A percentile compares a stretch with the other conserved stretches of the same genome.
Evolutionary conservation across 2,888 invertebrate species (phyloP).

Genomic region (Melanotus villosus): DNA sequence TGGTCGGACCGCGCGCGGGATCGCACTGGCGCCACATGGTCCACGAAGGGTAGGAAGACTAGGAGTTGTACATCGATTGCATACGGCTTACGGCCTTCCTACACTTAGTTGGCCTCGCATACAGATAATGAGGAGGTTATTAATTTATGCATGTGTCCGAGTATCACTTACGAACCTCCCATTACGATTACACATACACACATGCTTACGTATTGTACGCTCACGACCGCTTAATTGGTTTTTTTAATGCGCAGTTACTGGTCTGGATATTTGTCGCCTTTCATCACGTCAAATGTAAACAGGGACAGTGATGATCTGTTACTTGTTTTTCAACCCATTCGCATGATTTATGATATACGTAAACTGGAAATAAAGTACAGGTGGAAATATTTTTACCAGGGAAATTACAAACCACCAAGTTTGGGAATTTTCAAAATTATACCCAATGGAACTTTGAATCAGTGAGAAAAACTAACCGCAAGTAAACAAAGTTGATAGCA

Average conservation of each 20-base stretch:
- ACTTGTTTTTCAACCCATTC: not conserved
- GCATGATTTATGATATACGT: not conserved
- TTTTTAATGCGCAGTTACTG: not conserved
- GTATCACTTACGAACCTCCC: not conserved
- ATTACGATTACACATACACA: not conserved
- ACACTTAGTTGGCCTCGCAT: slow-evolving; percentile 41
- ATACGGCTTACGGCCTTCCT: slow-evolving; percentile 52
- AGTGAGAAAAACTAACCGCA: no score
- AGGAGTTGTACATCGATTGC: slow-evolving; percentile 56
- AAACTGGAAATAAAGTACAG: no score
- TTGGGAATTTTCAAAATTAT: no score
- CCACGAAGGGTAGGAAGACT: slow-evolving; percentile 54
- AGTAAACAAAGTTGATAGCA: no score
- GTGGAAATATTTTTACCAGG: no score
- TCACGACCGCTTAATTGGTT: not conserved
- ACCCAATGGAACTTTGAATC: no score
- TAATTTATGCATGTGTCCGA: slow-evolving; percentile 39
- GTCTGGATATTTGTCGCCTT: not conserved
- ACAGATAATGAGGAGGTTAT: slow-evolving; percentile 45
- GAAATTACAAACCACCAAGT: no score
- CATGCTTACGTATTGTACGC: not conserved
- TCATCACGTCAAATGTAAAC: not conserved
- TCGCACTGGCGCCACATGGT: slow-evolving; percentile 62
- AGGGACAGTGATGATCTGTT: not conserved
- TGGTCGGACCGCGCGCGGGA: slow-evolving; percentile 54